Evolutionary conservation across 2,888 invertebrate genomes (phyloP), one percentile per base, ranked within the genome.

Genomic region (Drosophila rubida): DNA sequence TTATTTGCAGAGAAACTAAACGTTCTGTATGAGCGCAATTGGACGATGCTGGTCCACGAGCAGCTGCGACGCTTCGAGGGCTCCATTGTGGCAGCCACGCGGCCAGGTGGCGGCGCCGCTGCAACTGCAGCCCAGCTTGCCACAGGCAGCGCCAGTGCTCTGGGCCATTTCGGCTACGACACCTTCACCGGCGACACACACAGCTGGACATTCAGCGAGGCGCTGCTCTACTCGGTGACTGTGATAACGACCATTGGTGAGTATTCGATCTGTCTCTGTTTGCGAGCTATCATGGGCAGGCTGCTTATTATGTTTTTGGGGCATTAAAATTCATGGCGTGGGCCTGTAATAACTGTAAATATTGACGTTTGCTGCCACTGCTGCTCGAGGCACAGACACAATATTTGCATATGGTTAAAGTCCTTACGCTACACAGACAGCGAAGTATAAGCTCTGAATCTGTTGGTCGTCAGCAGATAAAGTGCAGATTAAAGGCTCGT

Each of bases 241-340:
- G 94, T 97, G 84, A 96, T 97, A 90, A 97, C 97, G 72, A 97
- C 97, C 54, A 96, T 97, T 91, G 97, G 97, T 97, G 91, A 94
- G 94, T 90, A 49, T 35, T 16, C 11, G 32, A 32, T 32, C 32
- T 9, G 32, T 9, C 19, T 8, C 30, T 32, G 48, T 13, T 48
- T 48, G 70, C 69, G 62, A n/a, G n/a, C n/a, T 62, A 64, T 68
- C 62, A 25, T 49, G 49, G 23, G 13, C 9, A 23, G 13, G 13
- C 19, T 59, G 67, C 50, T 58, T 71, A 37, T 51, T 64, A 23
- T 62, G 46, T 19, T 46, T 19, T 22, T 22, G 42, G 64, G 61
- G 51, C 68, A 44, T 65, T 68, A 46, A 48, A 63, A 61, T 74
- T 67, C 50, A 48, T 45, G 46, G 59, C 60, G 19, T 42, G 42